phyloP scores from a whole-genome alignment of 2,797 vertebrate species.

The Rhynchonycteris naso region DNA sequence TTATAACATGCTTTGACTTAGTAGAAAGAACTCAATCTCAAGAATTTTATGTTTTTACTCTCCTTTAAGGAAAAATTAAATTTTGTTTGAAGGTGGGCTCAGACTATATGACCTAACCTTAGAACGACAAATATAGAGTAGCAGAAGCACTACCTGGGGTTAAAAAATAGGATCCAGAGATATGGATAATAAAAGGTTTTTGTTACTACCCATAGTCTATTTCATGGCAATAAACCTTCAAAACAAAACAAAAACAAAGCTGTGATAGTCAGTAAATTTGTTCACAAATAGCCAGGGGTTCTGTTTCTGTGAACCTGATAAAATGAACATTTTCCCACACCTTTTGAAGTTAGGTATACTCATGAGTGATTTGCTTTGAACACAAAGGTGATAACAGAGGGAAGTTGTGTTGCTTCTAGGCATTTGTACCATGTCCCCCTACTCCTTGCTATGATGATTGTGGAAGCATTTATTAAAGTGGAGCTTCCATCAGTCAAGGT shows the following conservation, averaged over 20 bases:
- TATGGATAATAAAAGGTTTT: background rate
- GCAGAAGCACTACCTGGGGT: background rate
- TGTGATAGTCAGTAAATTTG: background rate
- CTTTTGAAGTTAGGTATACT: background rate
- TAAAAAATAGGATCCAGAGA: background rate
- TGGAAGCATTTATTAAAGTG: background rate
- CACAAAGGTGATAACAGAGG: background rate
- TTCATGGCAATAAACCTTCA: background rate
- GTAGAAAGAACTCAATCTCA: background rate
- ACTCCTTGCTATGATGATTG: background rate
- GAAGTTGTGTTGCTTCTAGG: background rate
- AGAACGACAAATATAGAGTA: background rate
- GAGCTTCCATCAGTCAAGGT: background rate
- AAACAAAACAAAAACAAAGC: background rate
- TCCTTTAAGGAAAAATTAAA: conserved; percentile 38
- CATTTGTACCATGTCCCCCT: background rate
- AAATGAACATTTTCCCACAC: background rate
- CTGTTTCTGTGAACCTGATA: background rate
- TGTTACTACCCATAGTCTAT: background rate
- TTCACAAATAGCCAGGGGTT: background rate
- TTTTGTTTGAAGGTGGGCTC: background rate
- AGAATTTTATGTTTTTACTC: background rate
- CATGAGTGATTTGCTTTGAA: background rate
- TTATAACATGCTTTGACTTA: conserved; percentile 12
- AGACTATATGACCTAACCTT: background rate